These are phyloP conservation scores for Gallinago jamesoni DNA, from an alignment of 2,113 vertebrate genomes.

Conservation along the genomic window DNA sequence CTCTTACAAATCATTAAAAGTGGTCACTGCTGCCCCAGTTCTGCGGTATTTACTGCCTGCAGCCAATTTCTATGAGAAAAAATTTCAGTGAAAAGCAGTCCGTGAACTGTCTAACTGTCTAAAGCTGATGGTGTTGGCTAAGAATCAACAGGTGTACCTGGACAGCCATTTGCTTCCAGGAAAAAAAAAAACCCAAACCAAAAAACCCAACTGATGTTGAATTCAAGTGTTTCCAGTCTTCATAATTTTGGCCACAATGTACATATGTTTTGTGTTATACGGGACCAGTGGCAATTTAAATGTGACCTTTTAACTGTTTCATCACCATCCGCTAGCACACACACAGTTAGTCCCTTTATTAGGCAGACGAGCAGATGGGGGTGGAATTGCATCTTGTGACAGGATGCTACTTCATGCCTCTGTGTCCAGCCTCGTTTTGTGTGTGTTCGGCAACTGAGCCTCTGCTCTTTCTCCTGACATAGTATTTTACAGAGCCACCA, in stretches of 20 bases:
- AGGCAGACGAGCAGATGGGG: neutral
- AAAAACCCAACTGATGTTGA: neutral
- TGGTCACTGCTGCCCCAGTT: neutral
- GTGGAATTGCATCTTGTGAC: neutral
- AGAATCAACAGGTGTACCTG: neutral
- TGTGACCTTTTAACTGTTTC: neutral
- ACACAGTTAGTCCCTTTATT: neutral
- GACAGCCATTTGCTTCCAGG: neutral
- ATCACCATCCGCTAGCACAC: neutral
- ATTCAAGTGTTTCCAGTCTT: neutral
- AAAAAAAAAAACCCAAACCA: neutral
- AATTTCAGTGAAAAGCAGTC: neutral
- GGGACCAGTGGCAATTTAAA: neutral
- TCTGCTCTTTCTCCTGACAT: neutral
- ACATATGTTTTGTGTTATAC: neutral
- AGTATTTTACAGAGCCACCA: neutral
- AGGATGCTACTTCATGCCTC: neutral
- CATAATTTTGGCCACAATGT: neutral
- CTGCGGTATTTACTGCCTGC: neutral
- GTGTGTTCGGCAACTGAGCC: neutral
- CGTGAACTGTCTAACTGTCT: neutral
- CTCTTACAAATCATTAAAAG: neutral
- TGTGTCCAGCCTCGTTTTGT: neutral
- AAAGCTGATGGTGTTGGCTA: neutral
- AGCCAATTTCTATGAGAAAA: neutral